Evolutionary conservation across 2,888 invertebrate species (phyloP), one percentile per base, ranked within the genome.

Genomic region (Atethmia centrago): DNA sequence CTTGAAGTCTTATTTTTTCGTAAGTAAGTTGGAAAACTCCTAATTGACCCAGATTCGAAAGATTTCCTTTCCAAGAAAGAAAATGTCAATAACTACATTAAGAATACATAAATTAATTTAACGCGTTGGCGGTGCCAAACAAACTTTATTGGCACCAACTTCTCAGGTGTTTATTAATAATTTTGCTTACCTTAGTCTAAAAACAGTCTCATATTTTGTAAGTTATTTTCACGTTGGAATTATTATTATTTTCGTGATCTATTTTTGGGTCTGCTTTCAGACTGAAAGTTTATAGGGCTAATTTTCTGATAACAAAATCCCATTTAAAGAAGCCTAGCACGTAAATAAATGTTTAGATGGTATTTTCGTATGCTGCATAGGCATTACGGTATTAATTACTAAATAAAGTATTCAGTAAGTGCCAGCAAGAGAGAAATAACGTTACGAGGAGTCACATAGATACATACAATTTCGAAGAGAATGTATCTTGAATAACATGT

Each of bases 11-110:
- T 63, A 58, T 31, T 31, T 40, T 62, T 9, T 45, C 21, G 25
- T 71, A 66, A 82, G 69, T 74, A 70, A 49, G 19, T 70, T 66
- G 31, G 53, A 72, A 62, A 72, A 70, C 51, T 83, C 21, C 14
- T 76, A 72, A 76, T 84, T 80, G 53, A 58, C 58, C 72, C 47
- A 61, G 61, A 67, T 72, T 70, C 47, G 28, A 42, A 42, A 56
- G 16, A 49, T 71, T 68, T 77, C 36, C 12, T 64, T 69, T 42
- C 31, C 7, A 51, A 66, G 36, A 55, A 67, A 47, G 55, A 82
- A 79, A 83, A 71, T 31, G 49, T 71, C 65, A 68, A 62, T 64
- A 74, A 67, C 55, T 56, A 64, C 12, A 61, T 73, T 61, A 59
- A 28, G 31, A 53, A 53, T 45, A 59, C 12, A 31, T 53, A 61